Percentiles rank a stretch among this genome's conserved stretches.
phyloP scores from a whole-genome alignment of 2,888 invertebrate species.

The Acronicta psi region DNA sequence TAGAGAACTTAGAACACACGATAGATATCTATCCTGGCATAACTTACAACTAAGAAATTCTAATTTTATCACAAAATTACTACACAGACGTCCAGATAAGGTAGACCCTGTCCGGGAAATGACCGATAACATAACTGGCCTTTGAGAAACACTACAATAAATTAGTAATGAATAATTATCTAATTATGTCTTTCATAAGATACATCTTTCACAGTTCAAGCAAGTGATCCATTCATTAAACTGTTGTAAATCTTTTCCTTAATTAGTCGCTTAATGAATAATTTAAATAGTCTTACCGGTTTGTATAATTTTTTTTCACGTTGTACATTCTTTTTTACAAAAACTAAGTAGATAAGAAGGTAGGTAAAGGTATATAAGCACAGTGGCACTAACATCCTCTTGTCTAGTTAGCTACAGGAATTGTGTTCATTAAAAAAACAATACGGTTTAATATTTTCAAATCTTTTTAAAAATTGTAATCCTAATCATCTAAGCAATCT shows the following conservation, averaged over 20 bases:
- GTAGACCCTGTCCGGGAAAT: constrained; percentile 9
- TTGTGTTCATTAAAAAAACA: background rate
- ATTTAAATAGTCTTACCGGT: too few relatives aligned
- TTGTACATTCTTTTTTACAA: too few relatives aligned
- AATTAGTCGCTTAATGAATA: too few relatives aligned
- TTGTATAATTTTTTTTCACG: too few relatives aligned
- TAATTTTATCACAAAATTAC: background rate
- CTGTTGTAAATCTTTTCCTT: background rate
- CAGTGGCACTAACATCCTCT: background rate
- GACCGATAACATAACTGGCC: constrained; percentile 32
- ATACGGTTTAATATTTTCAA: background rate
- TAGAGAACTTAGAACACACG: background rate
- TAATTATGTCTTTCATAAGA: constrained; percentile 26
- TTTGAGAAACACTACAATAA: constrained; percentile 19
- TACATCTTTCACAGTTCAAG: constrained; percentile 15
- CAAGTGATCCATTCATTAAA: constrained; percentile 20
- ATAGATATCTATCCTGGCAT: background rate
- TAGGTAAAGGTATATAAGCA: background rate
- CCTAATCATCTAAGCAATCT: background rate
- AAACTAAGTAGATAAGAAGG: too few relatives aligned
- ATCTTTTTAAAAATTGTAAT: too few relatives aligned
- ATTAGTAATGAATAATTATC: constrained; percentile 26
- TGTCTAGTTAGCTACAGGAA: background rate
- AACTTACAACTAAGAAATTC: too few relatives aligned
- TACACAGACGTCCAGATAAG: background rate